These are phyloP conservation scores for Trichogramma dendrolimi DNA, from an alignment of 2,888 invertebrate species.

Conservation along the genomic window DNA sequence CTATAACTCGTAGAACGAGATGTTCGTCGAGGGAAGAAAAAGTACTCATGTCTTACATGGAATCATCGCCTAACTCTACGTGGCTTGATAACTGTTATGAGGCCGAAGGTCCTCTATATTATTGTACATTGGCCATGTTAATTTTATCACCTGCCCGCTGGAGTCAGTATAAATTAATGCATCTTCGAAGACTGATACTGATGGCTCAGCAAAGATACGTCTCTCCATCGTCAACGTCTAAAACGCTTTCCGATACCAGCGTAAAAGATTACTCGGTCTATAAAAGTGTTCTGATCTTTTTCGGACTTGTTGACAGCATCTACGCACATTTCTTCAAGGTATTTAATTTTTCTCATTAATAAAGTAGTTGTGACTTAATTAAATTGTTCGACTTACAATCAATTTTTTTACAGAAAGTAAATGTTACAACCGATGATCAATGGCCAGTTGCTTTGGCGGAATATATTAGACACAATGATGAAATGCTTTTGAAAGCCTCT, in stretches of 20 bases:
- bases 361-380: not conserved
- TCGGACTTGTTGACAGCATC: slow-evolving; percentile 78
- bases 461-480: slow-evolving; percentile 91
- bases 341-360: slow-evolving; percentile 18
- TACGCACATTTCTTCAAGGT: slow-evolving; percentile 86
- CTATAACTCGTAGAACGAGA: slow-evolving; percentile 58
- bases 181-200: slow-evolving; percentile 73
- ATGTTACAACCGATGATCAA: slow-evolving; percentile 69
- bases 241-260: slow-evolving; percentile 54
- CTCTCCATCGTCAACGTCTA: slow-evolving; percentile 62
- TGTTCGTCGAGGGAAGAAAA: slow-evolving; percentile 75
- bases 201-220: slow-evolving; percentile 72
- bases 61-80: slow-evolving; percentile 59
- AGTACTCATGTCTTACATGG: slow-evolving; percentile 69
- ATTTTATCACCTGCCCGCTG: slow-evolving; percentile 75
- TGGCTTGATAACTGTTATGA: slow-evolving; percentile 82
- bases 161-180: slow-evolving; percentile 66
- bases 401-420: slow-evolving; percentile 59
- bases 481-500: slow-evolving; percentile 80
- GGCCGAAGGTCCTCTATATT: slow-evolving; percentile 89
- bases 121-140: slow-evolving; percentile 74
- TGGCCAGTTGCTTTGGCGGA: slow-evolving; percentile 90
- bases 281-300: slow-evolving; percentile 80
- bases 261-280: slow-evolving; percentile 73
- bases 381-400: slow-evolving; percentile 7